Conservation (phyloP, 2,113 vertebrate genomes). For the Chlamydotis undulata region DNA sequence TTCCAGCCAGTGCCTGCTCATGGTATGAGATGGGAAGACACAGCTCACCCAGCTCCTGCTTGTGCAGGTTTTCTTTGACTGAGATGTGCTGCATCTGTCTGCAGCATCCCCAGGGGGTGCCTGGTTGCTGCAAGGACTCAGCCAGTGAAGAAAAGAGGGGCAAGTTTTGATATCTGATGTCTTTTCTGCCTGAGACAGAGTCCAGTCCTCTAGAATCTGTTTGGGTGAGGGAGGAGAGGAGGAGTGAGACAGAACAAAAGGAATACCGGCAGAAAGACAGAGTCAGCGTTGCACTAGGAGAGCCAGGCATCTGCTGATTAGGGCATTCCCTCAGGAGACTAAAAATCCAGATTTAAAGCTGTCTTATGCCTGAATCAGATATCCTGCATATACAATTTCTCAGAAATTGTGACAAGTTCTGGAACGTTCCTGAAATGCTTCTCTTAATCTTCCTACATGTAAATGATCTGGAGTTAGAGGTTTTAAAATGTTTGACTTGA, state of each 20-base stretch:
- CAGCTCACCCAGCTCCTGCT: background rate
- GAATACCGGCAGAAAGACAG: background rate
- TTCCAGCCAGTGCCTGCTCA: background rate
- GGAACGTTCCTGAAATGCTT: background rate
- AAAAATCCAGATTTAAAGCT: background rate
- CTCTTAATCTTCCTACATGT: background rate
- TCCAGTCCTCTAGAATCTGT: background rate
- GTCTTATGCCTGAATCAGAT: background rate
- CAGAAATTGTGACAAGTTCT: background rate
- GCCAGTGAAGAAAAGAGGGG: background rate
- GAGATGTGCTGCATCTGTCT: background rate
- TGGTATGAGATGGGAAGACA: background rate
- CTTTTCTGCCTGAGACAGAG: background rate
- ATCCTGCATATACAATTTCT: background rate
- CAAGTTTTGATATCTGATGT: background rate
- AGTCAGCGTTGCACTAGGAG: background rate
- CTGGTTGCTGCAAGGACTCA: background rate
- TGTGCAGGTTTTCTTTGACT: background rate
- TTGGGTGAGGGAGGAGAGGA: background rate
- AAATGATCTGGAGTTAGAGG: background rate
- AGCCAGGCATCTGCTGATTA: background rate
- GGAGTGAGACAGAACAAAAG: background rate
- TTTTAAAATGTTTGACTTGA: conserved; percentile 31
- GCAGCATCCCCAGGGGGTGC: background rate
- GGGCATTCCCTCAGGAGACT: background rate